phyloP scores from a whole-genome alignment of 2,888 invertebrate genomes.

The Keiferia lycopersicella region DNA sequence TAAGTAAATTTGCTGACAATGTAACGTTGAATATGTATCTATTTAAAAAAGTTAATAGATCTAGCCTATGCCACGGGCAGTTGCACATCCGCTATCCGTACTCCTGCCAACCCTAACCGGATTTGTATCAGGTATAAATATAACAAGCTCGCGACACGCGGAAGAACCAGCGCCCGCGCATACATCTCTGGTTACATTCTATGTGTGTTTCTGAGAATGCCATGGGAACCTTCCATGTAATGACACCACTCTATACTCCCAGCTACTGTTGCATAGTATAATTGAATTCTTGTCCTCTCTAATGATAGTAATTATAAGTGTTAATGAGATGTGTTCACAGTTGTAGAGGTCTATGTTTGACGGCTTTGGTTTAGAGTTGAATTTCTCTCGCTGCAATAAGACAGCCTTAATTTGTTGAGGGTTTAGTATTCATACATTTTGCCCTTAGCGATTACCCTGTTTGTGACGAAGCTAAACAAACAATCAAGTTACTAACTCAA shows the following conservation, averaged over 20 bases:
- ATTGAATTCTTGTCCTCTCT: slow-evolving; percentile 14
- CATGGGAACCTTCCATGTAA: slow-evolving; percentile 63
- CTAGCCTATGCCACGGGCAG: not conserved
- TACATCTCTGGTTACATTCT: slow-evolving; percentile 76
- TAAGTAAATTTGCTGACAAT: no score
- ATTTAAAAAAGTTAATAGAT: no score
- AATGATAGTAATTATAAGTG: slow-evolving; percentile 10
- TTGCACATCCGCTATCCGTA: not conserved
- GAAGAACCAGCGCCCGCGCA: slow-evolving; percentile 67
- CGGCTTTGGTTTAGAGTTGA: not conserved
- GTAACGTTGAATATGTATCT: no score
- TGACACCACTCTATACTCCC: slow-evolving; percentile 8
- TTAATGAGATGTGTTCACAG: slow-evolving; percentile 17
- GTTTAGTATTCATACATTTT: no score
- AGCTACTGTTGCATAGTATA: slow-evolving; percentile 17
- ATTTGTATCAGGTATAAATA: slow-evolving; percentile 67
- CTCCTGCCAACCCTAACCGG: slow-evolving; percentile 35
- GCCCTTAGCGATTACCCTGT: not conserved
- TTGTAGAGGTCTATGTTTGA: slow-evolving; percentile 6
- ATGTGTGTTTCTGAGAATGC: slow-evolving; percentile 74
- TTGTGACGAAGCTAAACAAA: not conserved
- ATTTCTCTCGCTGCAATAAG: not conserved
- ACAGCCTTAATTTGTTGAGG: no score
- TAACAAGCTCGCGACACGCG: slow-evolving; percentile 80
- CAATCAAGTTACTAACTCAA: not conserved